phyloP scores from a whole-genome alignment of 2,888 invertebrate genomes.

The Gymnoscelis rufifasciata region DNA sequence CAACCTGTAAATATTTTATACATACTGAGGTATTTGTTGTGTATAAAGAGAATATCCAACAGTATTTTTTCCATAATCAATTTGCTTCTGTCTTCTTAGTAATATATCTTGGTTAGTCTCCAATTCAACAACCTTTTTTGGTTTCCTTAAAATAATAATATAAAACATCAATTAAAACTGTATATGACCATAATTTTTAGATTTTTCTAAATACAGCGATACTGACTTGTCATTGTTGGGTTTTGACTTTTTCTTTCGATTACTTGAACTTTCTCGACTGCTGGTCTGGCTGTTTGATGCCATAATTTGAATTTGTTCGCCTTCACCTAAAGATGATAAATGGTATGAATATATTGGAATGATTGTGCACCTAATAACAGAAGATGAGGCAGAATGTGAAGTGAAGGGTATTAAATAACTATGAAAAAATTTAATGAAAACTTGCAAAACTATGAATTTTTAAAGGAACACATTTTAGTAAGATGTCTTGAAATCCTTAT shows the following conservation, averaged over 20 bases:
- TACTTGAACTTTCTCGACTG: conserved; percentile 48
- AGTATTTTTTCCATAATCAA: conserved; percentile 97
- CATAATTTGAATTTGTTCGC: conserved; percentile 42
- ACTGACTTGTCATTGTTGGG: conserved; percentile 38
- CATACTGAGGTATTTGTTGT: conserved; percentile 84
- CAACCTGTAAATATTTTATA: conserved; percentile 24
- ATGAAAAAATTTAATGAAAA: no score
- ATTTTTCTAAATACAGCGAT: no score
- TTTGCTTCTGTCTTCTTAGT: conserved; percentile 91
- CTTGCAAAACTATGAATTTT: no score
- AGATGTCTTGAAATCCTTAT: conserved; percentile 14
- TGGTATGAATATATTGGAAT: background rate
- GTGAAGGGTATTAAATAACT: no score
- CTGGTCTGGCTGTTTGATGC: conserved; percentile 35
- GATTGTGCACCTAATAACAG: no score
- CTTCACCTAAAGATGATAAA: conserved; percentile 29
- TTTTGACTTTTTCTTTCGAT: conserved; percentile 51
- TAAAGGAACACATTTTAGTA: no score
- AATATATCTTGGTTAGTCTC: conserved; percentile 87
- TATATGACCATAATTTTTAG: no score
- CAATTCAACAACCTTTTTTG: conserved; percentile 52
- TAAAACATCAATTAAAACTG: background rate
- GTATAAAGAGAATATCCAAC: conserved; percentile 89
- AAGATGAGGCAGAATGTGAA: no score
- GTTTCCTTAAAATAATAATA: conserved; percentile 33